phyloP scores from a whole-genome alignment of 2,113 vertebrate species.

The Polyodon spathula region DNA sequence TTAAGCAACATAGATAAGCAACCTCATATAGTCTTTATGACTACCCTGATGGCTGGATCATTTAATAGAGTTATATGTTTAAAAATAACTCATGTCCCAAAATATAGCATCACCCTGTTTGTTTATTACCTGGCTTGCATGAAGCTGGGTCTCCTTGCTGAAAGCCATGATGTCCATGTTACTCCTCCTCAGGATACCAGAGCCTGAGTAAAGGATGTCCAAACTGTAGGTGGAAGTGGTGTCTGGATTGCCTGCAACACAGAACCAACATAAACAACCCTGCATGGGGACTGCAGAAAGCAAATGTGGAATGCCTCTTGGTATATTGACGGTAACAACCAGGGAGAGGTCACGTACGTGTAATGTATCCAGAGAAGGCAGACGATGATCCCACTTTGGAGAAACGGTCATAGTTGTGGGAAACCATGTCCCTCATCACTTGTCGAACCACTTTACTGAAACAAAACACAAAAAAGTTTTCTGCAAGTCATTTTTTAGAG shows the following conservation, averaged over 20 bases:
- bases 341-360: slow-evolving; percentile 57
- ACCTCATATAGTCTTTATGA: no score
- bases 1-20: no score
- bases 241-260: slow-evolving; percentile 57
- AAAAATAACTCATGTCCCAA: background rate
- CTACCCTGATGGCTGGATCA: no score
- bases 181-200: slow-evolving; percentile 89
- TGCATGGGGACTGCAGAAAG: background rate
- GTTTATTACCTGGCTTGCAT: slow-evolving; percentile 72
- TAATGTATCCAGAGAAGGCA: slow-evolving; percentile 83
- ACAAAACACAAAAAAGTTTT: background rate
- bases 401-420: slow-evolving; percentile 88
- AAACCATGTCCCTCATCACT: slow-evolving; percentile 72
- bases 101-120: background rate
- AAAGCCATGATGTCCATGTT: slow-evolving; percentile 80
- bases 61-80: no score
- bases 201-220: slow-evolving; percentile 93
- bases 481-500: no score
- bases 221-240: slow-evolving; percentile 79
- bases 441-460: slow-evolving; percentile 70
- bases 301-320: no score
- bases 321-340: background rate
- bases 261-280: slow-evolving; percentile 13
- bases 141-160: slow-evolving; percentile 58
- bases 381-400: slow-evolving; percentile 85